phyloP scores from a whole-genome alignment of 1,140 invertebrate genomes.

The Lepidurus packardi region DNA sequence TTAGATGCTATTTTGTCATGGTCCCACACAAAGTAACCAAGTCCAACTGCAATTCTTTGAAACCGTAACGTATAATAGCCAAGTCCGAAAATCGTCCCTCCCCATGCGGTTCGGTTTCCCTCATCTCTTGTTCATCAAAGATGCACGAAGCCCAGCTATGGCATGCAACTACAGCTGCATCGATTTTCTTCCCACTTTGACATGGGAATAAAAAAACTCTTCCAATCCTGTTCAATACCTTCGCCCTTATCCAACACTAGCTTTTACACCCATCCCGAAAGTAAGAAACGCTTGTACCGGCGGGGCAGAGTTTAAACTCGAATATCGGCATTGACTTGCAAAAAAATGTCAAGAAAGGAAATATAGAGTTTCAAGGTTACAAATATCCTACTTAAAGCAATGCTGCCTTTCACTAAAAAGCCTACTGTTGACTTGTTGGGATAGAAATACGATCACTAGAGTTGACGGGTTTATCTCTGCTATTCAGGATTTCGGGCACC shows the following conservation, averaged over 20 bases:
- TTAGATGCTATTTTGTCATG: background rate
- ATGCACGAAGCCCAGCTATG: slow-evolving; percentile 7
- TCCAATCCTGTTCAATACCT: background rate
- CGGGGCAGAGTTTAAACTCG: no score
- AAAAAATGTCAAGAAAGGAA: no score
- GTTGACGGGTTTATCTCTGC: background rate
- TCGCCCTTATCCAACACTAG: background rate
- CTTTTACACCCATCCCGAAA: no score
- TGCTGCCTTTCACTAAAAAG: background rate
- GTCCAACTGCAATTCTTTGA: background rate
- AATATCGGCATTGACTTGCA: no score
- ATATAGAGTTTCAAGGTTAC: no score
- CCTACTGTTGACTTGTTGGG: background rate
- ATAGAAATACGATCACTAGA: background rate
- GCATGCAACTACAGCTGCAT: slow-evolving; percentile 8
- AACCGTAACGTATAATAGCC: background rate
- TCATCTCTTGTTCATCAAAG: slow-evolving; percentile 2
- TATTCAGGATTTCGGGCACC: background rate
- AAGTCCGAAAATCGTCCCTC: background rate
- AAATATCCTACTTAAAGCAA: background rate
- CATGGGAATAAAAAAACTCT: background rate
- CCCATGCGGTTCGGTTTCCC: background rate
- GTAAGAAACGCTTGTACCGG: no score
- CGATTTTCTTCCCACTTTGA: background rate
- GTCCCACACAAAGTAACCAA: background rate